Evolutionary conservation across 2,113 vertebrate species (phyloP).

Genomic region (Chaetura pelagica): DNA sequence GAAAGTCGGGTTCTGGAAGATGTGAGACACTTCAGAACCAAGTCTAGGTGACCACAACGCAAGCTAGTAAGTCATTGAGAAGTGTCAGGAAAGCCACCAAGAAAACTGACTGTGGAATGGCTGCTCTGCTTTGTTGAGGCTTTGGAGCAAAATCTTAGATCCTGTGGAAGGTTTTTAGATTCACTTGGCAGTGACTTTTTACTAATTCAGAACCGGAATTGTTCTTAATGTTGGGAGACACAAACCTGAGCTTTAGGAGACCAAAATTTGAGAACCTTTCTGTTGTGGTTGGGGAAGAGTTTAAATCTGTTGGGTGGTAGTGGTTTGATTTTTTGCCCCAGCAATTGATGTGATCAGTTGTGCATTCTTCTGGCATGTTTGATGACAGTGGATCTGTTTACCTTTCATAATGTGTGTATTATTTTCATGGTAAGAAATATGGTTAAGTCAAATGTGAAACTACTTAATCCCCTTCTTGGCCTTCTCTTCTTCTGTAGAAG

Average conservation of each 20-base stretch:
- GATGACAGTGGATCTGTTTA: neutral
- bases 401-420: neutral
- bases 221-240: neutral
- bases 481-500: neutral
- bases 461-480: neutral
- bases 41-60: neutral
- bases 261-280: neutral
- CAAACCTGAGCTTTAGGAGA: neutral
- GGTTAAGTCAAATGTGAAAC: neutral
- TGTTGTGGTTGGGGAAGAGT: neutral
- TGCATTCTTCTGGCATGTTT: neutral
- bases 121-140: neutral
- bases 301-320: neutral
- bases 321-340: neutral
- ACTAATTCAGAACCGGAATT: neutral
- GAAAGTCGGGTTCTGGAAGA: neutral
- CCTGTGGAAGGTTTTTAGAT: neutral
- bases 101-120: neutral
- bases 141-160: neutral
- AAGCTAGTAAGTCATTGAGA: neutral
- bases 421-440: neutral
- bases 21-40: neutral
- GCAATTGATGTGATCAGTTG: accelerated
- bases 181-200: neutral
- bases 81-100: neutral